Conservation (phyloP, 37 sponge, comb jelly and placozoan genomes). For the Theonella swinhoei region DNA sequence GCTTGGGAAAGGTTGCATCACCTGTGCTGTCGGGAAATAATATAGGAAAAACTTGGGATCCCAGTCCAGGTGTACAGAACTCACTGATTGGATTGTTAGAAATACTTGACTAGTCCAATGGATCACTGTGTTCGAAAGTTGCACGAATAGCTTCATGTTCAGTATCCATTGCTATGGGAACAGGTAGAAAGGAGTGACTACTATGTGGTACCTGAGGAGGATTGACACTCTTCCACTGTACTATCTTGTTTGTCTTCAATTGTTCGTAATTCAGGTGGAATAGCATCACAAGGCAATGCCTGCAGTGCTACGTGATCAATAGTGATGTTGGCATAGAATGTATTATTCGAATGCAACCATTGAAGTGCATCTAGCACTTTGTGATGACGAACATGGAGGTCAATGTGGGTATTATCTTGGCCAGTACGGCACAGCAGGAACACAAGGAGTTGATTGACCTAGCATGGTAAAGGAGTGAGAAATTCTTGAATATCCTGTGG, state of each 20-base stretch:
- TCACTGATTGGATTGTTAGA: constrained; percentile 22
- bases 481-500: constrained; percentile 9
- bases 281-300: not conserved
- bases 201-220: not conserved
- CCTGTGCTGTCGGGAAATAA: constrained; percentile 22
- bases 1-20: constrained; percentile 6
- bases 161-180: not conserved
- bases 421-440: not conserved
- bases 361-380: too few relatives aligned
- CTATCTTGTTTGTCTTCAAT: not conserved
- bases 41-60: constrained; percentile 21
- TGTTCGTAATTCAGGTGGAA: not conserved
- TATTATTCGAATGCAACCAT: constrained; percentile 6
- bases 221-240: not conserved
- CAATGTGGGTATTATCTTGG: not conserved
- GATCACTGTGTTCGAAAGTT: not conserved
- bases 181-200: constrained; percentile 6
- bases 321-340: not conserved
- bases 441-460: not conserved
- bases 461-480: not conserved
- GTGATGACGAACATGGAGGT: too few relatives aligned
- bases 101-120: too few relatives aligned
- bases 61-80: constrained; percentile 13
- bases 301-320: not conserved
- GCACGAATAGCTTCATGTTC: not conserved